These are phyloP conservation scores for Atta colombica DNA, from an alignment of 1,140 invertebrate species.

Conservation along the genomic window DNA sequence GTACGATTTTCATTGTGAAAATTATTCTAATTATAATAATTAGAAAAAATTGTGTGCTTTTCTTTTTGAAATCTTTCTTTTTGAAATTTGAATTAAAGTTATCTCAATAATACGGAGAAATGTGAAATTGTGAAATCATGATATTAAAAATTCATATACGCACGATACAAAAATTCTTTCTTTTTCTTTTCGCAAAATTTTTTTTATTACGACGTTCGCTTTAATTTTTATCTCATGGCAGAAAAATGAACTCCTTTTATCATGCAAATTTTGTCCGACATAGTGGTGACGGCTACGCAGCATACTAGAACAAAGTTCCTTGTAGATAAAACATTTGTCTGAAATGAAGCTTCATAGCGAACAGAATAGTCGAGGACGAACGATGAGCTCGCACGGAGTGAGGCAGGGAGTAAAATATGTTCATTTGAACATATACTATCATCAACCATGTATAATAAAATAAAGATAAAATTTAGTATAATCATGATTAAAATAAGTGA, in stretches of 20 bases:
- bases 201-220: slow-evolving; percentile 34
- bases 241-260: slow-evolving; percentile 58
- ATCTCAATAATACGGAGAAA: background rate
- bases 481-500: slow-evolving; percentile 5
- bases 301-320: slow-evolving; percentile 2
- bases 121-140: background rate
- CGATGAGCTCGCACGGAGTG: background rate
- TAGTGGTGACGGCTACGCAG: background rate
- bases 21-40: too few relatives aligned
- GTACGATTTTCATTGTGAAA: too few relatives aligned
- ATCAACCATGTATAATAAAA: slow-evolving; percentile 40
- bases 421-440: slow-evolving; percentile 28
- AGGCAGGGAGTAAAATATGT: slow-evolving; percentile 1
- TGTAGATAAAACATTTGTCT: slow-evolving; percentile 13
- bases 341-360: slow-evolving; percentile 1
- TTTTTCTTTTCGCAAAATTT: slow-evolving; percentile 19
- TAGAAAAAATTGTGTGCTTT: too few relatives aligned
- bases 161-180: slow-evolving; percentile 1
- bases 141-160: slow-evolving; percentile 42
- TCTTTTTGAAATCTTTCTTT: too few relatives aligned
- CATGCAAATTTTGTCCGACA: slow-evolving; percentile 39
- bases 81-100: background rate
- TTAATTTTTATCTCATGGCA: slow-evolving; percentile 39
- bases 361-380: slow-evolving; percentile 30
- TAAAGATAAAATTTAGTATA: slow-evolving; percentile 18